A percentile compares a stretch with the other conserved stretches of the same genome.
These are phyloP conservation scores for Tenebrio molitor DNA, from an alignment of 1,140 invertebrate species.

Conservation along the genomic window DNA sequence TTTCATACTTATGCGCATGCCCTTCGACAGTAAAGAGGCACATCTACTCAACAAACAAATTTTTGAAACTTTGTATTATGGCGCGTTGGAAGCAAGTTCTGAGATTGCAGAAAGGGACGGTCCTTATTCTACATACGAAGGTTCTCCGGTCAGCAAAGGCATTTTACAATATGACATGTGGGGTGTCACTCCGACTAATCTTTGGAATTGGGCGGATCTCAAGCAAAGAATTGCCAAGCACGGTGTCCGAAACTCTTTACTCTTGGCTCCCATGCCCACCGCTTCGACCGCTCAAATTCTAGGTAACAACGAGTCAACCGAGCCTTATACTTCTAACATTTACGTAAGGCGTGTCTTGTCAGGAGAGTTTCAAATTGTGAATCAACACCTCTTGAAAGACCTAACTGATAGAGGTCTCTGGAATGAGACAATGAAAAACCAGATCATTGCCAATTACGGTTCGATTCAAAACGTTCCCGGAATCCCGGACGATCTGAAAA, in stretches of 20 bases:
- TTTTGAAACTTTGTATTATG: conserved; percentile 99
- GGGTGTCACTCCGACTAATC: conserved; percentile 87
- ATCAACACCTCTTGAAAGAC: conserved; percentile 96
- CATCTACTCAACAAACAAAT: conserved; percentile 93
- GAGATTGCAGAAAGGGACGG: conserved; percentile 92
- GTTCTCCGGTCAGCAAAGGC: conserved; percentile 94
- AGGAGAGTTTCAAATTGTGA: conserved; percentile 93
- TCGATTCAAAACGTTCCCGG: conserved; percentile 93
- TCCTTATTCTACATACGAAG: conserved; percentile 92
- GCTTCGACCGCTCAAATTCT: conserved; percentile 99
- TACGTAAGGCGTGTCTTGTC: conserved; percentile 95
- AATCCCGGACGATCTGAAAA: conserved; percentile 92
- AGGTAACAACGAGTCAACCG: conserved; percentile 98
- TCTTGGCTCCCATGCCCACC: conserved; percentile 98
- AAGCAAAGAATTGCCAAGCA: conserved; percentile 90
- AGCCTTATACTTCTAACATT: conserved; percentile 98
- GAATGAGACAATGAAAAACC: conserved; percentile 97
- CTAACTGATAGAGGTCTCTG: conserved; percentile 92
- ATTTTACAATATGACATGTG: conserved; percentile 99
- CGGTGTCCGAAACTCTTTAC: conserved; percentile 94
- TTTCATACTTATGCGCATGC: conserved; percentile 94
- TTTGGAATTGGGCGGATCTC: conserved; percentile 92
- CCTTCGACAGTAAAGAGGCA: conserved; percentile 92
- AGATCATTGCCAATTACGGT: conserved; percentile 91
- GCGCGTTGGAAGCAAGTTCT: conserved; percentile 96